phyloP scores from a whole-genome alignment of 2,888 invertebrate species.

The Petrolisthes cinctipes region DNA sequence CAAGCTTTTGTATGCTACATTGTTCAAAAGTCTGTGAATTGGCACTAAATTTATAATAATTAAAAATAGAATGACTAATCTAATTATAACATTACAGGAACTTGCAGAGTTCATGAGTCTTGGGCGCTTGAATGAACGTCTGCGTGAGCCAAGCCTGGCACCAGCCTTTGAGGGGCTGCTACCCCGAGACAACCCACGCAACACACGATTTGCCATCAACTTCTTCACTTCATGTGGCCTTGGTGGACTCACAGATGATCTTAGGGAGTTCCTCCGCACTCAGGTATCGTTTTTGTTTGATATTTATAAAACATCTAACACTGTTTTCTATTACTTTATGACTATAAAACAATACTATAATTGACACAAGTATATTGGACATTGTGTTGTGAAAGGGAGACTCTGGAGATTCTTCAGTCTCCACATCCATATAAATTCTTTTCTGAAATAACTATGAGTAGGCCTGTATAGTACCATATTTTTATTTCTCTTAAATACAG shows the following conservation, averaged over 20 bases:
- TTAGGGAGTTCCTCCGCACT: conserved; percentile 87
- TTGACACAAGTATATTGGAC: no score
- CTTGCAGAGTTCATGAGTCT: conserved; percentile 96
- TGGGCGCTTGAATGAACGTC: conserved; percentile 87
- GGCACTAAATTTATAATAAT: not conserved
- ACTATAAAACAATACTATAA: no score
- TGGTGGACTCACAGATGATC: conserved; percentile 94
- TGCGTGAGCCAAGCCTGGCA: conserved; percentile 78
- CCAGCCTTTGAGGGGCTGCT: conserved; percentile 91
- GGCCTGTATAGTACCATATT: no score
- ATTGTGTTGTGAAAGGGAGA: no score
- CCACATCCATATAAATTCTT: no score
- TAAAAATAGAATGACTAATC: not conserved
- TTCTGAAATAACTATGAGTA: no score
- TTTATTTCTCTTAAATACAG: no score
- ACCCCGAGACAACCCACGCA: conserved; percentile 94
- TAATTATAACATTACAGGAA: conserved; percentile 74
- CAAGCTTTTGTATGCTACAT: not conserved
- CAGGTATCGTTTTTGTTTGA: conserved; percentile 38
- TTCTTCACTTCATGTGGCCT: conserved; percentile 97
- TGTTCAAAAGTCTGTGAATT: not conserved
- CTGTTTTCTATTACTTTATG: no score
- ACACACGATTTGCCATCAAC: conserved; percentile 97
- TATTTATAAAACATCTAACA: no score
- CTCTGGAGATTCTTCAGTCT: no score